These are phyloP conservation scores for Chironomus striatipennis DNA, from an alignment of 1,140 invertebrate genomes.

Conservation along the genomic window DNA sequence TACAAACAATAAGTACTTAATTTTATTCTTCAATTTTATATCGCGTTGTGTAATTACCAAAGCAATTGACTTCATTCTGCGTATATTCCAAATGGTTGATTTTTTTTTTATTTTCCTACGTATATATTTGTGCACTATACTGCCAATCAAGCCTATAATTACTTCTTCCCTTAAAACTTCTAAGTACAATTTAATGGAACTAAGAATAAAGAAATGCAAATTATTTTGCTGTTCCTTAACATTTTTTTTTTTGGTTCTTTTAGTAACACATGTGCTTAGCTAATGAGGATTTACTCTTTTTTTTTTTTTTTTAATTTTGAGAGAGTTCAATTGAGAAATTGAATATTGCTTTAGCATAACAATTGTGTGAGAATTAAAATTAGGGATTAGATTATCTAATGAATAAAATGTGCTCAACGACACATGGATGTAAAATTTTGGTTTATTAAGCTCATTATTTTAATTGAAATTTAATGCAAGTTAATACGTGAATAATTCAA, in stretches of 20 bases:
- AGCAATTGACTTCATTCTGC: neutral
- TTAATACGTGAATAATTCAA: too few relatives aligned
- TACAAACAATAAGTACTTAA: neutral
- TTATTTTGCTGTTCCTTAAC: neutral
- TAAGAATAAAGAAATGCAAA: too few relatives aligned
- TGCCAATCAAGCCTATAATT: constrained; percentile 12
- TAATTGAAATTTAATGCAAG: too few relatives aligned
- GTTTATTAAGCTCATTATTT: too few relatives aligned
- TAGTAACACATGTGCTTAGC: neutral
- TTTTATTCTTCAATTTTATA: neutral
- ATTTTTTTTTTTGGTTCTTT: neutral
- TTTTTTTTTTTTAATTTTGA: too few relatives aligned
- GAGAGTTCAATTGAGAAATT: too few relatives aligned
- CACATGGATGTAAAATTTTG: too few relatives aligned
- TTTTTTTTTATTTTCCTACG: neutral
- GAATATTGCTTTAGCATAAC: too few relatives aligned
- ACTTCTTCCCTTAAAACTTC: neutral
- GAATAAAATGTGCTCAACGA: too few relatives aligned
- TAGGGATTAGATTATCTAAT: too few relatives aligned
- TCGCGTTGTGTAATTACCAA: neutral
- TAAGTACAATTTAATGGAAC: neutral
- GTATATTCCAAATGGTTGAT: neutral
- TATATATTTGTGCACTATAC: constrained; percentile 1
- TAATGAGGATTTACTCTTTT: too few relatives aligned
- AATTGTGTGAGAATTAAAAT: too few relatives aligned